Evolutionary conservation across 92 coral and sea anemone species (phyloP).

Genomic region (Galaxea fascicularis): DNA sequence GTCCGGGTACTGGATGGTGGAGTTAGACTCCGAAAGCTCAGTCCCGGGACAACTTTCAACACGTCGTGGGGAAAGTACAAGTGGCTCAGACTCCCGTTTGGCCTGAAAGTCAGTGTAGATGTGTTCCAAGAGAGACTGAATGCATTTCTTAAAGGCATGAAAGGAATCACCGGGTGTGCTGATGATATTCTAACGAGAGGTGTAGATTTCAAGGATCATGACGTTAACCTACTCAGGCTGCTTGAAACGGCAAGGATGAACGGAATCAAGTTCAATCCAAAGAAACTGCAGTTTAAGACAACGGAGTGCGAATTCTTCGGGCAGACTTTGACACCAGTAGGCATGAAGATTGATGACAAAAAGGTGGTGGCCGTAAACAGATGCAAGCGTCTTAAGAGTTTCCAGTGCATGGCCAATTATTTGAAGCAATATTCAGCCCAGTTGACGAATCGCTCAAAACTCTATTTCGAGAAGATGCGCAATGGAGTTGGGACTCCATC

Average conservation of each 20-base stretch:
- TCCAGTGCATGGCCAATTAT: slow-evolving; percentile 5
- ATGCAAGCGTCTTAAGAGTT: slow-evolving; percentile 1
- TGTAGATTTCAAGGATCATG: slow-evolving; percentile 9
- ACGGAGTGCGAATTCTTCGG: slow-evolving; percentile 2
- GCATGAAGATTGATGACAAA: slow-evolving; percentile 1
- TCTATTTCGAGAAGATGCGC: neutral
- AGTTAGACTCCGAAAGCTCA: slow-evolving; percentile 12
- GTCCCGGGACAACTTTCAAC: slow-evolving; percentile 9
- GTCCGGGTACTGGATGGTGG: slow-evolving; percentile 12
- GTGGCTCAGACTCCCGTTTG: slow-evolving; percentile 31
- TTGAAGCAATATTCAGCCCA: neutral
- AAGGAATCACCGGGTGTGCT: slow-evolving; percentile 25
- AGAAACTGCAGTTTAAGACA: slow-evolving; percentile 3
- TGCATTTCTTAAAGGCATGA: neutral
- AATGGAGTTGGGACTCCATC: slow-evolving; percentile 10
- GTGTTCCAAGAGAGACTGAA: slow-evolving; percentile 21
- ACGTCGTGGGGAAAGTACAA: slow-evolving; percentile 23
- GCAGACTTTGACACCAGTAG: neutral
- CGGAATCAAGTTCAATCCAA: neutral
- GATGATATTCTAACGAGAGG: slow-evolving; percentile 15
- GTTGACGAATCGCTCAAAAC: slow-evolving; percentile 3
- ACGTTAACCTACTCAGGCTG: slow-evolving; percentile 2
- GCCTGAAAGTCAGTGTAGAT: slow-evolving; percentile 31
- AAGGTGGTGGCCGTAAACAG: slow-evolving; percentile 7
- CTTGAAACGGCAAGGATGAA: slow-evolving; percentile 17